Evolutionary conservation across 2,888 invertebrate species (phyloP).

Genomic region (Andrena haemorrhoa): DNA sequence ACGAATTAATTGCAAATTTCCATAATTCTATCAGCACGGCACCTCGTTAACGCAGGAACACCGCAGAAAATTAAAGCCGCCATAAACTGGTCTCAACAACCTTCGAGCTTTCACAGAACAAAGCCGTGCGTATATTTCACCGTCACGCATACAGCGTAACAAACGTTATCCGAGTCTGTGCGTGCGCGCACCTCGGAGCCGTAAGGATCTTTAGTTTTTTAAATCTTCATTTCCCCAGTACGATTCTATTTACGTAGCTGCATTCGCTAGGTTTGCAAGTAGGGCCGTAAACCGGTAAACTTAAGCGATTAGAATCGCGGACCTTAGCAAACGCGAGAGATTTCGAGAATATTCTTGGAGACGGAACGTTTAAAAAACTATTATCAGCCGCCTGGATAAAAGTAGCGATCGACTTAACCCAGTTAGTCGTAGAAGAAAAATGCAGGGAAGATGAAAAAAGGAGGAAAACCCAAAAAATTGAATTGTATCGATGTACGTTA

Average conservation of each 20-base stretch:
- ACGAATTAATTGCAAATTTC: no score
- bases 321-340: neutral
- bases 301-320: neutral
- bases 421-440: neutral
- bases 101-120: constrained; percentile 20
- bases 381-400: neutral
- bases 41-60: constrained; percentile 9
- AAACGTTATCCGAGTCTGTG: neutral
- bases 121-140: neutral
- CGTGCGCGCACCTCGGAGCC: neutral
- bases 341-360: constrained; percentile 1
- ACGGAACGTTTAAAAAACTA: neutral
- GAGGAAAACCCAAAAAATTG: neutral
- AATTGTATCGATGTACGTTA: constrained; percentile 1
- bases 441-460: neutral
- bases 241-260: neutral
- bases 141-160: neutral
- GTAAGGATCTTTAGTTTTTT: neutral
- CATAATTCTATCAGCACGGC: neutral
- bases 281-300: neutral
- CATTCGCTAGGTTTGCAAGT: neutral
- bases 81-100: neutral
- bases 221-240: neutral
- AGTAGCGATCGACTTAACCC: neutral
- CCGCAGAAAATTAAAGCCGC: neutral